Base-by-base conservation (phyloP, 1,140 invertebrate genomes). In the Limonius californicus region DNA sequence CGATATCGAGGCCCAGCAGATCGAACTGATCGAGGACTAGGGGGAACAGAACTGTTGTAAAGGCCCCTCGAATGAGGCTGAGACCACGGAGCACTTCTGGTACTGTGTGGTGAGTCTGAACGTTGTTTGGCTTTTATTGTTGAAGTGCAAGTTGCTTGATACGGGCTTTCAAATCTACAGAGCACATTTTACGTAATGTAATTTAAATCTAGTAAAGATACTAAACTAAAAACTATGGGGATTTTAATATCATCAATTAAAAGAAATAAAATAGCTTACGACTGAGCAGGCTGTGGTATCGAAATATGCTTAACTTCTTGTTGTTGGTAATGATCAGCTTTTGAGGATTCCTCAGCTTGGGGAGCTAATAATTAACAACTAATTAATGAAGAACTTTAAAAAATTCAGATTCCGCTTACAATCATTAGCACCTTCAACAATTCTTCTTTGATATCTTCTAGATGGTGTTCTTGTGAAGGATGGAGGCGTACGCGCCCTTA, bases 381-480 rank as follows among this genome's bases (percentile, higher is more conserved):
- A n/a, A n/a, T n/a, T n/a, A n/a, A n/a, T 27, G 23, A 27, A 27
- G 9, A 27, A 27, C 9, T 27, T 63, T 79, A 18, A 20, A 43
- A 18, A 35, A 14, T 27, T 27, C 3, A 27, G 3, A 27, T 27
- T 27, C 9, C 3, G 9, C 61, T 57, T 57, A 62, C 61, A 1
- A 19, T 61, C 53, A 14, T 42, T 61, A 45, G 54, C 50, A 39
- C 86, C 85, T 76, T 91, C 89, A 56, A 89, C 84, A 60, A 87
- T 82, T 62, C 91, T 83, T 64, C 93, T 82, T 67, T 90, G 87
- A 71, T 91, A 90, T 64, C 94, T 82, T 66, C 92, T 84, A 63
- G 94, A 97, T 6, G 94, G 91, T n/a, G 89, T 91, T 66, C 95
- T 83, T 42, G 89, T 88, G 73, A 98, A 96, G 39, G 86, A 81